Percentiles rank a stretch among this genome's conserved stretches.
phyloP scores from a whole-genome alignment of 2,113 vertebrate genomes.

The Tachysurus fulvidraco region DNA sequence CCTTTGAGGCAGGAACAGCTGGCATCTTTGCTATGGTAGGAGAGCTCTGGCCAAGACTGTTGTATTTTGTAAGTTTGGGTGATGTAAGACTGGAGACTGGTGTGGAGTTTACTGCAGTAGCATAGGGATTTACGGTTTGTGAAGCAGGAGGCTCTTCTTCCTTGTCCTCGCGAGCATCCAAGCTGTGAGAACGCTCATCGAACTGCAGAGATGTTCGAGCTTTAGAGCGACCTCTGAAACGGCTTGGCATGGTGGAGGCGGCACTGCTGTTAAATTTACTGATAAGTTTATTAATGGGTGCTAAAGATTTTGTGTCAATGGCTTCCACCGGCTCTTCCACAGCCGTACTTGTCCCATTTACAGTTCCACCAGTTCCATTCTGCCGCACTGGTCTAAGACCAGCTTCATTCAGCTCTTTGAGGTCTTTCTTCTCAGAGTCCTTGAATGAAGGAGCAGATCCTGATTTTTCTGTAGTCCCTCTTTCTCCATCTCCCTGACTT shows the following conservation, averaged over 20 bases:
- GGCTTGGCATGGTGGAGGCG: constrained; percentile 6
- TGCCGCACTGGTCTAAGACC: constrained; percentile 48
- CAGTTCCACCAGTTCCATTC: constrained; percentile 20
- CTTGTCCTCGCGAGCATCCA: constrained; percentile 69
- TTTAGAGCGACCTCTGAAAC: constrained; percentile 69
- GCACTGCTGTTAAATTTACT: constrained; percentile 77
- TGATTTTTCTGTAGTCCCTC: constrained; percentile 36
- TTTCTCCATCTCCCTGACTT: constrained; percentile 57
- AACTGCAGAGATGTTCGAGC: constrained; percentile 64
- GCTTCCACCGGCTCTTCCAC: constrained; percentile 36
- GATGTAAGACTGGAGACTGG: constrained; percentile 52
- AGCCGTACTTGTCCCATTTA: constrained; percentile 12
- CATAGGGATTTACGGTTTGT: constrained; percentile 65
- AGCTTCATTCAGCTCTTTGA: constrained; percentile 43
- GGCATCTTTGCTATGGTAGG: constrained; percentile 61
- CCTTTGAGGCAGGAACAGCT: constrained; percentile 54
- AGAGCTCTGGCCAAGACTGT: constrained; percentile 58
- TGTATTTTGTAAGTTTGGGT: constrained; percentile 43
- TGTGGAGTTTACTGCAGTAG: constrained; percentile 6
- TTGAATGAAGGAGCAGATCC: constrained; percentile 37
- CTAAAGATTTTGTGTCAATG: constrained; percentile 85
- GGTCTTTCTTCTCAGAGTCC: constrained; percentile 33
- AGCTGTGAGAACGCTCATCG: constrained; percentile 82
- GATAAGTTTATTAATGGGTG: constrained; percentile 88
- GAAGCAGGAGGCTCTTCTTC: constrained; percentile 45